Base-by-base conservation (phyloP, 2,888 invertebrate genomes). In the Lagria hirta region DNA sequence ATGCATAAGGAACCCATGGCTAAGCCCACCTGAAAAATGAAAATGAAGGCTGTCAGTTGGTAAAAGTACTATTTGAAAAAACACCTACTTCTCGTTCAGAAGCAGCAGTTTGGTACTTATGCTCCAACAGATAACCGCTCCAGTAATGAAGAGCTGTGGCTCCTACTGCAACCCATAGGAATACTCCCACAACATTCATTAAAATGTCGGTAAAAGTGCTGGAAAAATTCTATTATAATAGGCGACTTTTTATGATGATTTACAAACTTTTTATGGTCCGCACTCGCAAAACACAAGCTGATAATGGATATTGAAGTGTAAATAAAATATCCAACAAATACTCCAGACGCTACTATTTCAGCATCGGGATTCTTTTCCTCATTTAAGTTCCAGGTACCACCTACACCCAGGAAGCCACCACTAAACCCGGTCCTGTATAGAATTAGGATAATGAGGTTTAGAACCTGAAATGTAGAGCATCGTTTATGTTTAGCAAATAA, bases 301-400 rank as follows among this genome's bases (percentile, higher is more conserved):
- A 90, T 76, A 21, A 88, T 71, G 30, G 88, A 84, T 1, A 86
- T 87, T 2, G 79, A 74, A 0, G 90, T 91, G 73, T 90, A 92
- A 42, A 92, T 85, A 59, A 90, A 82, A 70, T 84, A 92, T 8
- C 91, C 91, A 3, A 92, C 87, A 55, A 90, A 84, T 2, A 91
- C 85, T 4, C 91, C 91, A 0, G 89, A 88, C 0, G 90, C 90
- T 1, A 92, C 84, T 50, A 91, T 90, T 75, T 92, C 91, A 10
- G 86, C 86, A 61, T 91, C 91, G 0, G 89, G 83, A 66, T 84
- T 88, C 73, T 90, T 90, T 66, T 88, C 88, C 68, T 91, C 90
- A 60, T 90, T 88, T 33, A 91, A 75, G 73, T 91, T 91, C 90
- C 91, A 91, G 10, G 89, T 89, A 40, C 90, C 91, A 27, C 91